phyloP scores from a whole-genome alignment of 2,113 vertebrate genomes.

The Xiphophorus hellerii region DNA sequence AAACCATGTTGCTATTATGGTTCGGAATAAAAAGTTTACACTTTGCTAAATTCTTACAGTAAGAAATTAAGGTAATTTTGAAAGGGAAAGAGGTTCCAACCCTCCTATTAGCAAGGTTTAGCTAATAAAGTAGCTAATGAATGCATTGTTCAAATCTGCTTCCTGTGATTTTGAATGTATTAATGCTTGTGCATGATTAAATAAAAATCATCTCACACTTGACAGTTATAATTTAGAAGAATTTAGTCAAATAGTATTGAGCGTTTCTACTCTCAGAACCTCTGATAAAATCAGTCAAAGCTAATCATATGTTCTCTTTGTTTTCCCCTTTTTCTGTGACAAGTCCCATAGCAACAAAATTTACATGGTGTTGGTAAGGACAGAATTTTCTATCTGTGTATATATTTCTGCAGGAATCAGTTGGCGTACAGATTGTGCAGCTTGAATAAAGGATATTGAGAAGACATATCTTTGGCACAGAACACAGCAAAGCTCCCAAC shows the following conservation, averaged over 20 bases:
- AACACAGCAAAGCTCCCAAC: constrained; percentile 24
- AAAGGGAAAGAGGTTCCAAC: too few relatives aligned
- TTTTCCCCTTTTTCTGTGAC: background rate
- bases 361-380: too few relatives aligned
- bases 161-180: background rate
- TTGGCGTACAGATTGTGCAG: constrained; percentile 14
- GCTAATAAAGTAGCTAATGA: too few relatives aligned
- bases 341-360: constrained; percentile 7
- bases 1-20: too few relatives aligned
- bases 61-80: too few relatives aligned
- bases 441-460: background rate
- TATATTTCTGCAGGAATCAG: constrained; percentile 41
- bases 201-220: background rate
- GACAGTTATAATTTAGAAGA: background rate
- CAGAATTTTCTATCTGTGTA: too few relatives aligned
- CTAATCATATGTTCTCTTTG: background rate
- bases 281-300: too few relatives aligned
- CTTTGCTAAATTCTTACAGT: too few relatives aligned
- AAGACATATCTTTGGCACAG: background rate
- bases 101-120: too few relatives aligned
- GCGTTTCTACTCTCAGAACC: too few relatives aligned
- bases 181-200: background rate
- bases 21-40: too few relatives aligned
- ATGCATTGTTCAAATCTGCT: too few relatives aligned
- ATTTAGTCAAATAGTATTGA: background rate